Conservation (phyloP, 2,113 vertebrate species). For the Dasyprocta punctata region DNA sequence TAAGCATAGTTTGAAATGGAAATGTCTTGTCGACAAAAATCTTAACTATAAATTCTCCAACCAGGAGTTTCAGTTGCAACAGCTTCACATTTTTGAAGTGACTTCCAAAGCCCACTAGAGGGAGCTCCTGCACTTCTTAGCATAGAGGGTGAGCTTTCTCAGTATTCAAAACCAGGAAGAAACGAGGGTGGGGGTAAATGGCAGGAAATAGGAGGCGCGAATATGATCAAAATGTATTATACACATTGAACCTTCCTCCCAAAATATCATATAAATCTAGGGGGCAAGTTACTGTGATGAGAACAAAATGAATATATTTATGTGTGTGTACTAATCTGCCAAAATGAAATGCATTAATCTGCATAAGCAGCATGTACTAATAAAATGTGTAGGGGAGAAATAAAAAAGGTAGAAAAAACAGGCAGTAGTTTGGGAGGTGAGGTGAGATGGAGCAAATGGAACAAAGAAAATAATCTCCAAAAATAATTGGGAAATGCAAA, state of each 20-base stretch:
- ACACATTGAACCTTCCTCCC: not conserved
- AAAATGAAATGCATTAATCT: not conserved
- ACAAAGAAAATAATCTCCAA: constrained; percentile 43
- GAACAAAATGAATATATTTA: not conserved
- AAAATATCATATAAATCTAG: not conserved
- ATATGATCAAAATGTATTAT: not conserved
- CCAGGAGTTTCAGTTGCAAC: not conserved
- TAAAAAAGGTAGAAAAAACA: not conserved
- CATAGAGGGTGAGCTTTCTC: not conserved
- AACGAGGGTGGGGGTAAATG: not conserved
- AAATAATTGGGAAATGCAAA: constrained; percentile 26
- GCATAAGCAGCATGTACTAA: not conserved
- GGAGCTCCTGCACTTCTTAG: constrained; percentile 70
- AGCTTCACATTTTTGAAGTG: constrained; percentile 38
- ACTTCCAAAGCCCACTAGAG: constrained; percentile 68
- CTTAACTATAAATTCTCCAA: not conserved
- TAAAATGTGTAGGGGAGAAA: not conserved
- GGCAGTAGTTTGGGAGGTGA: not conserved
- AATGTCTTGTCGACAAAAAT: not conserved
- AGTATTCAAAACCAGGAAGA: not conserved
- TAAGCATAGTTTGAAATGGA: not conserved
- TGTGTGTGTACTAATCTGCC: not conserved
- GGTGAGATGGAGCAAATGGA: constrained; percentile 6
- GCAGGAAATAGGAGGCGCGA: not conserved
- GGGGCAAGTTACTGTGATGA: not conserved